Base-by-base conservation (phyloP, 2,888 invertebrate species). In the Eubasilissa splendida region DNA sequence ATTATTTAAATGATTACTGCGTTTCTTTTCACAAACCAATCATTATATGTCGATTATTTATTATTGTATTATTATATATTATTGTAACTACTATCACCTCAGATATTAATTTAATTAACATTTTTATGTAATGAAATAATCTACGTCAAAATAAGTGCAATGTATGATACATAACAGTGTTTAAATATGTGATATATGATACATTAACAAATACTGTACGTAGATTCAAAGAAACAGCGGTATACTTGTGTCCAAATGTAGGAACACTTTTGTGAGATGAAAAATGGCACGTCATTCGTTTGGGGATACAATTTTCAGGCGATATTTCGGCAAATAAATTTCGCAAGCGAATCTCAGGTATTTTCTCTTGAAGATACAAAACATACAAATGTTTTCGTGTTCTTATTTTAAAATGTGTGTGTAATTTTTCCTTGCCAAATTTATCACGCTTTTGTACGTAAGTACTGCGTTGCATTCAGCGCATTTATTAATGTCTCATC, bases 281-380 rank as follows among this genome's bases (percentile, higher is more conserved):
- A 22, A 60, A 60, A 60, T 60, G 60, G 60, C 60, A 14, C 31
- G 31, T 60, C 60, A 60, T 60, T 60, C 14, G 14, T 60, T 60
- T 4, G 60, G 60, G 60, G 31, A 22, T 22, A 60, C 14, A 60
- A 31, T 60, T 60, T 60, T 60, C 60, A 60, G 60, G 60, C 60
- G 60, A 60, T 60, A 60, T 60, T 60, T 60, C 60, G 60, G 60
- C 60, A 60, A 60, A 65, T 33, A 65, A 12, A 65, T 65, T 65
- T 65, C 42, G 22, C 65, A 65, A 65, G 33, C 65, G 65, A 33
- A 65, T 10, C 65, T 65, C 65, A 65, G 65, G 65, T 65, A 42
- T 65, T 65, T 42, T 42, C 11, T 65, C 33, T 65, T 65, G 42
- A 65, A 31, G 42, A 42, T 31, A 33, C 22, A 22, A 22, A 1